Base-by-base conservation (phyloP, 1,140 invertebrate species). In the Drosophila athabasca region DNA sequence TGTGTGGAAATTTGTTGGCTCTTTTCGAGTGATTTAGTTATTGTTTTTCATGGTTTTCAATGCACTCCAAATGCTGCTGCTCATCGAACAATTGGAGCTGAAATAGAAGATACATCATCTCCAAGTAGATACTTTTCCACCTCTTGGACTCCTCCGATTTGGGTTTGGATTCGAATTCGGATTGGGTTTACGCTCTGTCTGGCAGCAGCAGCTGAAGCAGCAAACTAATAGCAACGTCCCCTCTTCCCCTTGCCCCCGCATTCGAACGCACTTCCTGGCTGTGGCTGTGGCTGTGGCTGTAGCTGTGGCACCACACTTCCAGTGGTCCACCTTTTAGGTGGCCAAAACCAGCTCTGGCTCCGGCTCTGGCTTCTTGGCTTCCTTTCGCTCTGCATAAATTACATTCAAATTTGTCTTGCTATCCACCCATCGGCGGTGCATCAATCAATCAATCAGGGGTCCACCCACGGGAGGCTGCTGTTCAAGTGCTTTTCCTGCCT, bases 401-500 rank as follows among this genome's bases (percentile, higher is more conserved):
- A 15, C 45, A 17, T 46, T 46, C 45, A 46, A 70, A 39, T 60
- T 44, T 7, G 29, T 26, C 51, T 39, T 15, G 35, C 66, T 19
- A 13, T 13, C 35, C 35, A 39, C 51, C 66, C 51, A 68, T 58
- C 64, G 66, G 57, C 48, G 49, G 46, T 29, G 39, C 15, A 26
- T 83, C 74, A 64, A 62, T 64, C 76, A 79, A 78, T 85, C 74
- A 87, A 78, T 87, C 82, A 22, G 61, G 31, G 53, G 31, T 53
- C 62, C 52, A 54, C 75, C 77, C 65, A 70, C 68, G 55, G 57
- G 17, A 17, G 31, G 39, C 17, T n/a, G 48, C 24, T 19, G 17
- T 57, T 74, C 44, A 53, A 39, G 39, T 61, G 44, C 19, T 74
- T 74, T 74, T 66, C 65, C 69, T 70, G 43, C 48, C 41, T 51